These are phyloP conservation scores for Terebella lapidaria DNA, from an alignment of 2,888 invertebrate species.

Conservation along the genomic window DNA sequence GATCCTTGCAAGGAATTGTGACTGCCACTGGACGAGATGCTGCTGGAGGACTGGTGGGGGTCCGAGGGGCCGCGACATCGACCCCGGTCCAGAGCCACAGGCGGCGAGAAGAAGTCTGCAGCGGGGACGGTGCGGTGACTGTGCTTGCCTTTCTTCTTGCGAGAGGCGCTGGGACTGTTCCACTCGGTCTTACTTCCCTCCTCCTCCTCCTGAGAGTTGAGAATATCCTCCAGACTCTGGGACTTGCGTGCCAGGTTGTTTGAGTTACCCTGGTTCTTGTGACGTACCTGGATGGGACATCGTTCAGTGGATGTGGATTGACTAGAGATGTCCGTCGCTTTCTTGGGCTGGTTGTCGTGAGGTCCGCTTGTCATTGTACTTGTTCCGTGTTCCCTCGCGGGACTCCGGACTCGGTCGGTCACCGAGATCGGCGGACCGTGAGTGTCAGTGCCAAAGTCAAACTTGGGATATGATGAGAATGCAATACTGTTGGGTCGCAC, in stretches of 20 bases:
- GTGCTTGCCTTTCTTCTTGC: background rate
- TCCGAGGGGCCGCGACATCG: conserved; percentile 37
- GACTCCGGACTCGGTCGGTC: background rate
- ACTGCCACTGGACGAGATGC: conserved; percentile 50
- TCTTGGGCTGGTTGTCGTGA: background rate
- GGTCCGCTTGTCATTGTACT: background rate
- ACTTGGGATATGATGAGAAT: conserved; percentile 45
- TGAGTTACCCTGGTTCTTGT: background rate
- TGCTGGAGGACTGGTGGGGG: conserved; percentile 45
- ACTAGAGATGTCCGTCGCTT: background rate
- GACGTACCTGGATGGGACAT: background rate
- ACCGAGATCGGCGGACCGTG: background rate
- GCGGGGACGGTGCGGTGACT: conserved; percentile 25
- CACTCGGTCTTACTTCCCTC: conserved; percentile 12
- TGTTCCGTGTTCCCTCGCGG: background rate
- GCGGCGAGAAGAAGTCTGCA: conserved; percentile 32
- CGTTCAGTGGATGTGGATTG: background rate
- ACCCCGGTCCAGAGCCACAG: conserved; percentile 34
- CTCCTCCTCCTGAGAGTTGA: conserved; percentile 36
- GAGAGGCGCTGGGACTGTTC: background rate
- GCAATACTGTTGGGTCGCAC: conserved; percentile 50
- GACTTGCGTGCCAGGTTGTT: conserved; percentile 34
- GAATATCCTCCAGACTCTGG: conserved; percentile 48
- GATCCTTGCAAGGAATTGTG: conserved; percentile 48
- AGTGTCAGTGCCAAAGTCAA: conserved; percentile 33